Evolutionary conservation across 2,888 invertebrate species (phyloP), one percentile per base, ranked within the genome.

Genomic region (Drymonia ruficornis): DNA sequence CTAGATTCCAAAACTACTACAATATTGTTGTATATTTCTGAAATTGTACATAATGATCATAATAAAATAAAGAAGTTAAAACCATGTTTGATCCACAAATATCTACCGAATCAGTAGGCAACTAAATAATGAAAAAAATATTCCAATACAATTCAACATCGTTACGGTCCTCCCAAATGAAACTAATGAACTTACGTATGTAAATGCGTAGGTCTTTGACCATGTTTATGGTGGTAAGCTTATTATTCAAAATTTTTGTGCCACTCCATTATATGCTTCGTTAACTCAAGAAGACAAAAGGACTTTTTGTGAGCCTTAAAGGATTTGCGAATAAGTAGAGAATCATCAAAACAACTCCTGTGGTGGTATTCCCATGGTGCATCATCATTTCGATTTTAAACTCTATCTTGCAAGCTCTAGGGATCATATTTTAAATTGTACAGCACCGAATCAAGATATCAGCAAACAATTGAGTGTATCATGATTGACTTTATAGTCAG

Each of bases 401-500:
- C 63, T 59, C 45, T 70, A 67, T 53, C 0, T 0, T 13, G 0
- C 16, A 1, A 40, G 2, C 0, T 0, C 12, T 50, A 69, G 52
- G 57, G 62, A 42, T 50, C 50, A 49, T 53, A 50, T 56, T 68
- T 48, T 48, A 34, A 44, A 53, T 52, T 49, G 28, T 49, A 61
- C 56, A 65, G 66, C 61, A 58, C 51, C 50, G 52, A 64, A 78
- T 78, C 76, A 70, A 69, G 81, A 80, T 80, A 80, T 76, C 72
- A 74, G 71, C 74, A 70, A 78, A 83, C 82, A 81, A 83, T 83
- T 74, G 78, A 74, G 71, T 78, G 72, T 74, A 77, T 77, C 78
- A 75, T 78, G 80, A 81, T 78, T 78, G 72, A 72, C 72, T 74
- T 74, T 71, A 72, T 71, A 74, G 70, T 73, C 70, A 70, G 65